Evolutionary conservation across 2,888 invertebrate genomes (phyloP).

Genomic region (Conomelus anceps): DNA sequence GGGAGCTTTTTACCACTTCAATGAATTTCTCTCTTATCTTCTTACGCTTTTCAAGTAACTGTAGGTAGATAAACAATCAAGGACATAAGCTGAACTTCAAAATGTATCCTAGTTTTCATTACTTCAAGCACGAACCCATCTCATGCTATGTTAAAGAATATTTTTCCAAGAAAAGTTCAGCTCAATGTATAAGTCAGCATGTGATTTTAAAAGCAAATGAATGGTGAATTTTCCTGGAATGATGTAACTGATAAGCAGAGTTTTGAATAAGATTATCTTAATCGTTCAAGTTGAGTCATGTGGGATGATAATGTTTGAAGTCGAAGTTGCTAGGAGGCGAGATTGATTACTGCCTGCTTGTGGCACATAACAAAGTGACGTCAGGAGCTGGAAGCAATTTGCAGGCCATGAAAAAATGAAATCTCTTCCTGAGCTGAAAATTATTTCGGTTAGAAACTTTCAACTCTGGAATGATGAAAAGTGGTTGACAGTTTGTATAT

Average conservation of each 20-base stretch:
- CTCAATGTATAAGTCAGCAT: too few relatives aligned
- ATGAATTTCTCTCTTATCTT: too few relatives aligned
- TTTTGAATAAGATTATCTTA: background rate
- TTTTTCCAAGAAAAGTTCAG: too few relatives aligned
- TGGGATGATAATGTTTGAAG: background rate
- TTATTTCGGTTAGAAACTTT: background rate
- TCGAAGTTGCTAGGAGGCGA: background rate
- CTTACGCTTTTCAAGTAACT: too few relatives aligned
- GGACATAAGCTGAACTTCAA: too few relatives aligned
- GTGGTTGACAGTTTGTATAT: background rate
- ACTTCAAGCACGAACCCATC: background rate
- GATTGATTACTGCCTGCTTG: background rate
- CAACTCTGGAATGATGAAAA: background rate
- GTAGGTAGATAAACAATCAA: too few relatives aligned
- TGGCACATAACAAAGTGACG: background rate
- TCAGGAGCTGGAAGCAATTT: background rate
- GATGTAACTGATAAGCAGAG: background rate
- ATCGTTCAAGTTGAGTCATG: background rate
- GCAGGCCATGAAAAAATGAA: background rate
- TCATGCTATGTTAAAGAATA: background rate
- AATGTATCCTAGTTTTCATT: background rate
- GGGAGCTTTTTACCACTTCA: too few relatives aligned
- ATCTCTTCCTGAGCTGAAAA: background rate
- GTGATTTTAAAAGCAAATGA: too few relatives aligned
- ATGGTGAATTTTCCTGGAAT: too few relatives aligned